A percentile compares a stretch with the other conserved stretches of the same genome.
Evolutionary conservation across 2,888 invertebrate genomes (phyloP).

Genomic region (Phortica okadai): DNA sequence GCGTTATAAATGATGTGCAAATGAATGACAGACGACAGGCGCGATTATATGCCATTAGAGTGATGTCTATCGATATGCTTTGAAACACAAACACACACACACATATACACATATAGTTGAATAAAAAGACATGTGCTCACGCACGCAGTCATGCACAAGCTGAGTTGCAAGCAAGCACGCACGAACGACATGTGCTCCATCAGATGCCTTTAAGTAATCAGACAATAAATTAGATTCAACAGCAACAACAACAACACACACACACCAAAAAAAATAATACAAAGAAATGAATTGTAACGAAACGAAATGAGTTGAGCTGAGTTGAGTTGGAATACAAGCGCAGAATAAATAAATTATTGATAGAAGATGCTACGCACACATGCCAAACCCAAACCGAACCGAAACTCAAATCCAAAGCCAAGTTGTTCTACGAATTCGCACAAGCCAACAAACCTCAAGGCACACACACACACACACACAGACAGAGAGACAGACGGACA

Average conservation of each 20-base stretch:
- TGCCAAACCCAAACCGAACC: background rate
- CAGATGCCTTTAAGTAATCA: slow-evolving; percentile 26
- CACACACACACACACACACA: background rate
- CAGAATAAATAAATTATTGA: slow-evolving; percentile 15
- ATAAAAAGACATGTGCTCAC: background rate
- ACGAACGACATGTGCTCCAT: background rate
- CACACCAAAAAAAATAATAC: background rate
- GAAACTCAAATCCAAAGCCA: no score
- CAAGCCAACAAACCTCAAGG: background rate
- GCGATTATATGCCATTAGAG: slow-evolving; percentile 34
- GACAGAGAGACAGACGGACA: background rate
- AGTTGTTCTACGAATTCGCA: background rate
- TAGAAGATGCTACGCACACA: background rate
- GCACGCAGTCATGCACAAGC: background rate
- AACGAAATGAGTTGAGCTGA: background rate
- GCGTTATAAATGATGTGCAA: slow-evolving; percentile 38
- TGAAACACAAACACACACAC: background rate
- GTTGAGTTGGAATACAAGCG: background rate
- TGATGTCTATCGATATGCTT: background rate
- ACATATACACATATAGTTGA: background rate
- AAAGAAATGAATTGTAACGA: background rate
- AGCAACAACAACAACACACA: background rate
- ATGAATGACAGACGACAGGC: slow-evolving; percentile 37
- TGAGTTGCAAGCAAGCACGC: background rate
- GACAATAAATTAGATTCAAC: slow-evolving; percentile 24